Evolutionary conservation across 2,113 vertebrate species (phyloP), one percentile per base, ranked within the genome.

Genomic region (Siniperca knerii): DNA sequence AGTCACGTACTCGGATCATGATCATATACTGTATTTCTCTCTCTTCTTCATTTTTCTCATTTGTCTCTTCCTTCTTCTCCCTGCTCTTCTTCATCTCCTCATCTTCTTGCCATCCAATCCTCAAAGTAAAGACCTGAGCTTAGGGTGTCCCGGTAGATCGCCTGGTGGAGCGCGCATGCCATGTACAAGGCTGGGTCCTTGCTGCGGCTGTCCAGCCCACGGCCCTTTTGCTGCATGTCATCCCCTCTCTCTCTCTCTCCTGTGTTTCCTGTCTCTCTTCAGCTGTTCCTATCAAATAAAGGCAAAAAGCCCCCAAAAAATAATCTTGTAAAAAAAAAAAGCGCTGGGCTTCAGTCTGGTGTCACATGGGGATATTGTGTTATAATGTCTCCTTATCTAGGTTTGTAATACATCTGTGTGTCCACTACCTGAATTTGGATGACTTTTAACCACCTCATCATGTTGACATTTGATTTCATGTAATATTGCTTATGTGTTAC

Each of bases 61-160:
- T 25, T 25, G 25, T 50, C 9, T 58, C 33, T 40, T 40, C 44
- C 1, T 6, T 77, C 13, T 65, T n/a, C 12, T 73, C 29, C 65
- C 66, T 86, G 69, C 64, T 86, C 68, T 71, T 42, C 8, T 12
- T 81, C 42, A 15, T 70, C 13, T 62, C 40, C 42, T 71, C 44
- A 68, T 77, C 9, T 57, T 70, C 33, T 44, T 8, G 0, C 16
- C 29, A 8, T 50, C 42, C 52, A 18, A 35, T 52, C 50, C 4
- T 72, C 67, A 55, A 21, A 65, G 77, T 42, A 8, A 37, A 65
- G 57, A 33, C 25, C 25, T 25, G 25, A 25, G 29, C 29, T 29
- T 29, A 29, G 29, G 29, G 29, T 29, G 29, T 29, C 29, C 29
- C 29, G 29, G 29, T 29, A 29, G 29, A 29, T 29, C 29, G 29